Conservation (phyloP, 2,797 vertebrate species). For the Myotis daubentonii region DNA sequence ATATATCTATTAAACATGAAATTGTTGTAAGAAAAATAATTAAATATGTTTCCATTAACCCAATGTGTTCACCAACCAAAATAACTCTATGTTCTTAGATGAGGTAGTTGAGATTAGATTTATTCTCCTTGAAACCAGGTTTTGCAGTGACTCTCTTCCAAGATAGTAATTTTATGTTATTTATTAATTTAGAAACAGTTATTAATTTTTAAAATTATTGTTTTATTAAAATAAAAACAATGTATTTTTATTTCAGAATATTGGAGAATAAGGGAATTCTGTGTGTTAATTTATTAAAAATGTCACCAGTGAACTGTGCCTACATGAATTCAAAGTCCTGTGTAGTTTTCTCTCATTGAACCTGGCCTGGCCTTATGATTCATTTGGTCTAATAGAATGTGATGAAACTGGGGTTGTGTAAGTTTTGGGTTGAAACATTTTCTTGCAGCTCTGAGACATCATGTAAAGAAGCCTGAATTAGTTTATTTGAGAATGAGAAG, state of each 20-base stretch:
- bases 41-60: slow-evolving; percentile 3
- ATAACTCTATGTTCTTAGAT: not conserved
- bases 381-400: not conserved
- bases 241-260: not conserved
- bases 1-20: not conserved
- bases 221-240: not conserved
- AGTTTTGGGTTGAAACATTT: not conserved
- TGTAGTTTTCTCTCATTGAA: not conserved
- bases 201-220: not conserved
- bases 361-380: not conserved
- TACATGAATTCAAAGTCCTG: not conserved
- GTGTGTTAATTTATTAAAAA: not conserved
- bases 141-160: not conserved
- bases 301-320: not conserved
- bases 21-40: not conserved
- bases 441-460: not conserved
- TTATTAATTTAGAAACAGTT: not conserved
- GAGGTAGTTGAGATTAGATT: not conserved
- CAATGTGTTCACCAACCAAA: not conserved
- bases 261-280: not conserved
- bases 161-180: not conserved
- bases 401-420: not conserved
- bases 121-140: not conserved
- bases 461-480: not conserved
- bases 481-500: not conserved